These are phyloP conservation scores for Puma concolor DNA, from an alignment of 2,113 vertebrate species.

Conservation along the genomic window DNA sequence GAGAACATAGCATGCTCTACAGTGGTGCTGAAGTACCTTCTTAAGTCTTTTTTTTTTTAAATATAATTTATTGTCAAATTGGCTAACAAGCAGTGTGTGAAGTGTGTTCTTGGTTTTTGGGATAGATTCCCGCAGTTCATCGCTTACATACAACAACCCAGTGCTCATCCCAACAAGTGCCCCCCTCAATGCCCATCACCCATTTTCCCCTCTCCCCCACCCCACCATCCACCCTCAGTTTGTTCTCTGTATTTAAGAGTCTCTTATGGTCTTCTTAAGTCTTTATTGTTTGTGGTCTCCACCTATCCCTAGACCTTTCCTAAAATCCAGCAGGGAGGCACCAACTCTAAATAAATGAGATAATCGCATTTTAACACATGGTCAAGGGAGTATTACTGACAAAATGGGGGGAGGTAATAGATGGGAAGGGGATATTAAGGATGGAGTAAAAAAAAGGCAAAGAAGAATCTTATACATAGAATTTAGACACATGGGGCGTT, in stretches of 20 bases:
- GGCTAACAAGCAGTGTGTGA: no score
- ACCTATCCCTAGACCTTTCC: not conserved
- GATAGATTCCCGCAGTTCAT: no score
- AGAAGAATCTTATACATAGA: not conserved
- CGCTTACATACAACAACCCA: no score
- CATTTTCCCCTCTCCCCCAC: no score
- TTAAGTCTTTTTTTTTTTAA: not conserved
- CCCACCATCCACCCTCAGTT: no score
- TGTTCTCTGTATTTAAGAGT: no score
- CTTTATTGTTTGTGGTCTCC: not conserved
- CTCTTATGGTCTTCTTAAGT: not conserved
- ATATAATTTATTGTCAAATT: no score
- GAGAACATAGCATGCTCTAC: rapidly evolving
- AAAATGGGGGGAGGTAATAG: not conserved
- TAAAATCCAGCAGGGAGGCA: not conserved
- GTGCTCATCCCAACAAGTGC: no score
- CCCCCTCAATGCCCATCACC: no score
- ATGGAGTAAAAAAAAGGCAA: not conserved
- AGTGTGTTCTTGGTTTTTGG: no score
- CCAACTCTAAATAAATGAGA: not conserved
- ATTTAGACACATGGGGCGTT: not conserved
- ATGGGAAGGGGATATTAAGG: not conserved
- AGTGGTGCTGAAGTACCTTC: not conserved
- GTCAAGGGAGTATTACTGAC: not conserved
- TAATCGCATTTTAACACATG: not conserved